These are phyloP conservation scores for Peromyscus maniculatus DNA, from an alignment of 2,113 vertebrate genomes.

Conservation along the genomic window DNA sequence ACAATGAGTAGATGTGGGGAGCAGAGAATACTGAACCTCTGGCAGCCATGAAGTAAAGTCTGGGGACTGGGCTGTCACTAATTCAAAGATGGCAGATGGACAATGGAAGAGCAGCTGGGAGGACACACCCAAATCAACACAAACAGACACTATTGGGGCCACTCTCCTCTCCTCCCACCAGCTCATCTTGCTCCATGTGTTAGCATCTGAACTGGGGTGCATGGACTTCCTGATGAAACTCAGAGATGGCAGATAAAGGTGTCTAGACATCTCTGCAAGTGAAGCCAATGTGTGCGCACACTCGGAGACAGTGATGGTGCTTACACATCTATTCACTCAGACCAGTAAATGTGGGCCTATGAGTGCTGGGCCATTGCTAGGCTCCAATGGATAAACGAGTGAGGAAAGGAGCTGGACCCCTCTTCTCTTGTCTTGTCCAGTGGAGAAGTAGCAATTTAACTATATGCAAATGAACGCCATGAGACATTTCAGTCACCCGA, in stretches of 20 bases:
- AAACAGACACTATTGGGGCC: not conserved
- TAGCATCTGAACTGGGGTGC: not conserved
- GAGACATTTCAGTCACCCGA: not conserved
- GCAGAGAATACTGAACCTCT: slow-evolving; percentile 8
- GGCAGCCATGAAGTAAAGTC: not conserved
- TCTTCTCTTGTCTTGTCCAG: not conserved
- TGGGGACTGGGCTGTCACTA: not conserved
- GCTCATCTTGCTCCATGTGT: not conserved
- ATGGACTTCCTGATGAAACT: not conserved
- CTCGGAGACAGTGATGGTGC: not conserved
- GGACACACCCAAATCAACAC: not conserved
- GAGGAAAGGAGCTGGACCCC: not conserved
- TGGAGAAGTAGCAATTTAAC: not conserved
- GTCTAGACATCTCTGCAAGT: not conserved
- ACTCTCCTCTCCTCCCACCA: not conserved
- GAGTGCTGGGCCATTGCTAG: not conserved
- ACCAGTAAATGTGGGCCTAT: too few species aligned
- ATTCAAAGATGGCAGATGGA: slow-evolving; percentile 8
- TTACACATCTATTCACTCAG: not conserved
- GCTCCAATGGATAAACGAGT: not conserved
- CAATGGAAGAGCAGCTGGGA: not conserved
- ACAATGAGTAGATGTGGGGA: not conserved
- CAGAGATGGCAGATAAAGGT: not conserved
- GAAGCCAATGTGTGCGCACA: fast-evolving
- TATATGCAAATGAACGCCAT: not conserved